These are phyloP conservation scores for Sarcophilus harrisii DNA, from an alignment of 2,797 vertebrate species.

Conservation along the genomic window DNA sequence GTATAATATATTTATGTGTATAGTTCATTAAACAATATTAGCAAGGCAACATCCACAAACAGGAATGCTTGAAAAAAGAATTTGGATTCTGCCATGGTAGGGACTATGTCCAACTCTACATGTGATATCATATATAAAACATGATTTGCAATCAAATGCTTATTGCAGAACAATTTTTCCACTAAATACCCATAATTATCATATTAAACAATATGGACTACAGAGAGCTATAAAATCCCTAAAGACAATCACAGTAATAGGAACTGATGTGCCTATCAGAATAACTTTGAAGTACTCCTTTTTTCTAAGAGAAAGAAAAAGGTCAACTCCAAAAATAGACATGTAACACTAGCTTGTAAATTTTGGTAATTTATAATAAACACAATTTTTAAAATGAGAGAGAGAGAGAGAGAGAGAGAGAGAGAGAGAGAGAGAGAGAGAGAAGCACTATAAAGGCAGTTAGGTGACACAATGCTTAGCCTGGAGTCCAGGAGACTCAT, in stretches of 20 bases:
- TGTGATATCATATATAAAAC: neutral
- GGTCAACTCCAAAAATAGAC: neutral
- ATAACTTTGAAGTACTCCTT: neutral
- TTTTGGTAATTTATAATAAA: neutral
- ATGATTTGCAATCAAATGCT: conserved; percentile 31
- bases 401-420: no score
- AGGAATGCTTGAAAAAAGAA: conserved; percentile 8
- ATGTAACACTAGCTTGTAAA: neutral
- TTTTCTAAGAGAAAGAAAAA: neutral
- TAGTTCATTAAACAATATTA: neutral
- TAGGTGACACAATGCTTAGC: no score
- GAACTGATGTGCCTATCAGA: conserved; percentile 38
- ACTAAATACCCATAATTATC: conserved; percentile 9
- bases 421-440: no score
- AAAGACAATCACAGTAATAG: neutral
- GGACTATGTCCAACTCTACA: neutral
- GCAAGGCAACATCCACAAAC: neutral
- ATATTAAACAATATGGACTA: neutral
- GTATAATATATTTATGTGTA: neutral
- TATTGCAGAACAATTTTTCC: neutral
- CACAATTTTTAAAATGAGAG: neutral
- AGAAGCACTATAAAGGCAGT: neutral
- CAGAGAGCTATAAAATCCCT: neutral
- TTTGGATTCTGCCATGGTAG: neutral
- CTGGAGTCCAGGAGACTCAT: neutral